Evolutionary conservation across 2,888 invertebrate species (phyloP), one percentile per base, ranked within the genome.

Genomic region (Xestia ashworthii): DNA sequence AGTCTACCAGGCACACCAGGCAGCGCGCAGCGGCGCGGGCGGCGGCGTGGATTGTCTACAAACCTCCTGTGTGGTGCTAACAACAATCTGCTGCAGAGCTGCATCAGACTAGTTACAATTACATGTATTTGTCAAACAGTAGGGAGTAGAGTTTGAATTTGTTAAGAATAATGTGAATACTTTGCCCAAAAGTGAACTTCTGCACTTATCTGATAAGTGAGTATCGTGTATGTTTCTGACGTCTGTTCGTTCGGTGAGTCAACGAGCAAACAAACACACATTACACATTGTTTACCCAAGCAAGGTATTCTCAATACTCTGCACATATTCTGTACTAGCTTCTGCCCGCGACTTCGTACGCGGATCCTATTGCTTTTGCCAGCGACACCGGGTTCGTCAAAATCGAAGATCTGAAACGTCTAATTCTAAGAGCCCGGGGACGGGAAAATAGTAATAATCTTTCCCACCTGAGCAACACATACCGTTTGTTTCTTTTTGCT

Each of bases 191-290:
- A 60, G 60, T 60, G 60, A 41, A 12, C 53, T 78, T 67, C 62
- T 77, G 69, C 1, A 22, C 1, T 41, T 14, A 22, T 19, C 6
- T 74, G 12, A 1, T 0, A 3, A 5, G 38, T 32, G 64, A 5
- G 9, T 2, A 32, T 65, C 53, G 70, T 76, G 65, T 80, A 69
- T 66, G 44, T 73, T 71, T 48, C 55, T 53, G 67, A 71, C 76
- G 76, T 87, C 88, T 89, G 81, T 75, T 32, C n/a, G 46, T 32
- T 44, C 44, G 68, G 58, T 89, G 89, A 85, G 69, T 89, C 89
- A 87, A 60, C 50, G 62, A 69, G 50, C 74, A 81, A 65, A 79
- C 77, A 77, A 73, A 87, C 83, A 79, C 44, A 76, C 79, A 66
- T 88, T 80, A 76, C 80, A 48, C 78, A 71, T 53, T 81, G 80